phyloP scores from a whole-genome alignment of 1,140 invertebrate genomes.

The Drosophila teissieri region DNA sequence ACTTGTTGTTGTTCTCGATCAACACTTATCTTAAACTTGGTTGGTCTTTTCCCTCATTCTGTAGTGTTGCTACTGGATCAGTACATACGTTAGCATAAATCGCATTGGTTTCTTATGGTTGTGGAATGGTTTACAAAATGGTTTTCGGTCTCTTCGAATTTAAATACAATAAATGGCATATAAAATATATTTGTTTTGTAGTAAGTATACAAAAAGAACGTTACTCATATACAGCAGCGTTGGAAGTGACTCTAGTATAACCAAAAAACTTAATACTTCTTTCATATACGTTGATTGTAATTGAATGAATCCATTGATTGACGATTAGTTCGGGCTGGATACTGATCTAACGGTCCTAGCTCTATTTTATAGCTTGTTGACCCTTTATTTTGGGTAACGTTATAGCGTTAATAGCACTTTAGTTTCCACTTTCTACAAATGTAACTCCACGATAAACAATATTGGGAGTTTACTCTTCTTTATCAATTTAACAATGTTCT shows the following conservation, averaged over 20 bases:
- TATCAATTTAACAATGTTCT: no score
- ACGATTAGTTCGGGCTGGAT: background rate
- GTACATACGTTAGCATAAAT: slow-evolving; percentile 74
- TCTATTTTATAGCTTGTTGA: background rate
- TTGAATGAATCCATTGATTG: slow-evolving; percentile 38
- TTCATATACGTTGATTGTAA: slow-evolving; percentile 54
- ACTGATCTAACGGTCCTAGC: background rate
- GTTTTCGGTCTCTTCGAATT: slow-evolving; percentile 56
- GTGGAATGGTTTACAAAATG: slow-evolving; percentile 81
- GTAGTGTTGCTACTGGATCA: slow-evolving; percentile 24
- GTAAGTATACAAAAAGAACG: slow-evolving; percentile 68
- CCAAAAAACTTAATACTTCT: slow-evolving; percentile 46
- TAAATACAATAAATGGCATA: slow-evolving; percentile 83
- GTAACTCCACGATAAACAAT: no score
- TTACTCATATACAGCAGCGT: slow-evolving; percentile 71
- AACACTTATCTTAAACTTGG: slow-evolving; percentile 39
- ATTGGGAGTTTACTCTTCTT: no score
- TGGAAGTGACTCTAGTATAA: slow-evolving; percentile 66
- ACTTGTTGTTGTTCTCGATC: slow-evolving; percentile 47
- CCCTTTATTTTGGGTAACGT: no score
- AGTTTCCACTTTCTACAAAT: no score
- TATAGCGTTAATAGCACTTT: background rate
- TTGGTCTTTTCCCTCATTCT: slow-evolving; percentile 24
- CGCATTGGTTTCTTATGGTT: slow-evolving; percentile 38
- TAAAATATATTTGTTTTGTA: slow-evolving; percentile 64